Evolutionary conservation across 2,113 vertebrate species (phyloP).

Genomic region (Siniperca knerii): DNA sequence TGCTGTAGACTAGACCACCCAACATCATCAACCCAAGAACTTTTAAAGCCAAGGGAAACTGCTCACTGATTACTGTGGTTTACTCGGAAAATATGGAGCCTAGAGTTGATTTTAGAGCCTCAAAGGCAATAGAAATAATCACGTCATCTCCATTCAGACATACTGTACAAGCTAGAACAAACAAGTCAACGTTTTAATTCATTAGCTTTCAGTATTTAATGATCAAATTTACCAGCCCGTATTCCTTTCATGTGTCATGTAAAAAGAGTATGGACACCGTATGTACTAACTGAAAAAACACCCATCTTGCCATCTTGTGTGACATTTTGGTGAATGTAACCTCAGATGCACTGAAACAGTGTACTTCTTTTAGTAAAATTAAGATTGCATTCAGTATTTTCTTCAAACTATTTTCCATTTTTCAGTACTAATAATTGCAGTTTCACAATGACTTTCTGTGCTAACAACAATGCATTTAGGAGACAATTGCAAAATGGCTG

Average conservation of each 20-base stretch:
- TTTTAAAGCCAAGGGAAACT: constrained; percentile 31
- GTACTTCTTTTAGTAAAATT: background rate
- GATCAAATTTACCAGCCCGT: constrained; percentile 9
- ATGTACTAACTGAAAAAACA: constrained; percentile 31
- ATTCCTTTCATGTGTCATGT: constrained; percentile 18
- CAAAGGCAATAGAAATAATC: background rate
- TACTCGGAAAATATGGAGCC: background rate
- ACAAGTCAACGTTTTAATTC: constrained; percentile 9
- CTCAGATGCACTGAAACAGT: constrained; percentile 10
- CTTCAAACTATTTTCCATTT: background rate
- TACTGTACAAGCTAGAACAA: background rate
- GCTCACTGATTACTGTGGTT: constrained; percentile 22
- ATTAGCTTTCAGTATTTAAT: constrained; percentile 3
- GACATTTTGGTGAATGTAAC: constrained; percentile 36
- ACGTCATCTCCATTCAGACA: background rate
- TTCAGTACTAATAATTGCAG: constrained; percentile 4
- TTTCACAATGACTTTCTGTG: constrained; percentile 19
- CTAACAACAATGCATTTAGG: constrained; percentile 31
- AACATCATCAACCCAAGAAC: constrained; percentile 23
- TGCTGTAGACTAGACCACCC: constrained; percentile 61
- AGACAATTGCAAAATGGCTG: background rate
- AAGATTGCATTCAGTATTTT: background rate
- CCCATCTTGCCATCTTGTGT: background rate
- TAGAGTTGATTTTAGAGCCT: constrained; percentile 25
- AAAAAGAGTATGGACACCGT: constrained; percentile 3